Percentiles rank a stretch among this genome's conserved stretches.
These are phyloP conservation scores for Lypha dubia DNA, from an alignment of 2,888 invertebrate species.

Conservation along the genomic window DNA sequence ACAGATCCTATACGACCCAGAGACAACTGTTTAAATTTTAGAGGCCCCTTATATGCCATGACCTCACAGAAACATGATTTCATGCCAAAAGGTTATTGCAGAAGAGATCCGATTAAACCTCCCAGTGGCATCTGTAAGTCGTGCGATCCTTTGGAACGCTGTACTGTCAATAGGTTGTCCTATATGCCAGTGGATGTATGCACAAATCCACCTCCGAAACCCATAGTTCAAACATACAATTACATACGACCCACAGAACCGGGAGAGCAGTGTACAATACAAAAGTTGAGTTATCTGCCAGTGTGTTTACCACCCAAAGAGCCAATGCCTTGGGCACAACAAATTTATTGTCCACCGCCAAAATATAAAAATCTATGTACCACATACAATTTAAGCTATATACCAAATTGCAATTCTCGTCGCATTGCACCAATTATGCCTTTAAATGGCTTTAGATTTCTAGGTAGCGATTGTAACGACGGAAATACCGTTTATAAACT, in stretches of 20 bases:
- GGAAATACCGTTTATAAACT: constrained; percentile 81
- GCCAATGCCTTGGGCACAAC: constrained; percentile 81
- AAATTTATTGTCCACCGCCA: constrained; percentile 79
- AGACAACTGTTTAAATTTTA: constrained; percentile 79
- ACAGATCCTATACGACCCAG: constrained; percentile 79
- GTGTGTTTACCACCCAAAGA: constrained; percentile 82
- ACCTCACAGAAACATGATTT: constrained; percentile 90
- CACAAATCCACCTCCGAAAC: constrained; percentile 79
- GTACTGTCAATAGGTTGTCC: constrained; percentile 81
- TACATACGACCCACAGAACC: constrained; percentile 78
- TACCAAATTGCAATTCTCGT: constrained; percentile 79
- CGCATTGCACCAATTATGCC: constrained; percentile 77
- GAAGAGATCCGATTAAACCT: constrained; percentile 76
- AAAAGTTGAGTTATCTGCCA: constrained; percentile 85
- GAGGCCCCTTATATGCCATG: constrained; percentile 87
- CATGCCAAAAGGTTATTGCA: constrained; percentile 86
- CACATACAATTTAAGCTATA: constrained; percentile 82
- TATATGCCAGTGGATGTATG: constrained; percentile 81
- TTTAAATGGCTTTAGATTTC: constrained; percentile 75
- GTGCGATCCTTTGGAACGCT: constrained; percentile 80
- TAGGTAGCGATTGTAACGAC: constrained; percentile 78
- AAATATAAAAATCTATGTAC: constrained; percentile 79
- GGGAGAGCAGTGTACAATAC: constrained; percentile 82
- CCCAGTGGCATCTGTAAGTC: constrained; percentile 76
- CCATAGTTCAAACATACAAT: constrained; percentile 76